Percentiles rank a stretch among this genome's conserved stretches.
phyloP scores from a whole-genome alignment of 2,888 invertebrate genomes.

The Philhelius pedissequus region DNA sequence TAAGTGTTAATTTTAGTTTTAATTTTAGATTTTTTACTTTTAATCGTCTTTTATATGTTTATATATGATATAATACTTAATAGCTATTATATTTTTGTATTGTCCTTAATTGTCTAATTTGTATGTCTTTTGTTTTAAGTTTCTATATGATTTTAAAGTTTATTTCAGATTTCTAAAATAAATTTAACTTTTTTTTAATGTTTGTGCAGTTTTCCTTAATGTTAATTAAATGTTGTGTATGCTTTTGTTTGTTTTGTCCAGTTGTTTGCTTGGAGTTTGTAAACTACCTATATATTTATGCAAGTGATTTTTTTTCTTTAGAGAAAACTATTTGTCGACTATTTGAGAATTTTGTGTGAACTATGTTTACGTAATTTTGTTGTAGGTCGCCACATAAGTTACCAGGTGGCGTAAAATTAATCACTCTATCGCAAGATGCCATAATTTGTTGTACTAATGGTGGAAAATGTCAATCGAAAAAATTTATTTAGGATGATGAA shows the following conservation, averaged over 20 bases:
- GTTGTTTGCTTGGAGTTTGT: not conserved
- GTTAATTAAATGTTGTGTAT: not conserved
- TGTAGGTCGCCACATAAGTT: no score
- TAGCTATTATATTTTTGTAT: not conserved
- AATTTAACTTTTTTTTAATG: constrained; percentile 13
- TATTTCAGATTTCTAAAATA: constrained; percentile 10
- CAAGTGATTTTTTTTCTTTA: no score
- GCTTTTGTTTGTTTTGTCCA: not conserved
- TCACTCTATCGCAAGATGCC: no score
- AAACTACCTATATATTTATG: no score
- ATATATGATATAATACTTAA: not conserved
- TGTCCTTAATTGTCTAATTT: not conserved
- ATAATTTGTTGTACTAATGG: no score
- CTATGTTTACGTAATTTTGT: no score
- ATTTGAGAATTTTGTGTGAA: no score
- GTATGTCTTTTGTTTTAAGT: constrained; percentile 24
- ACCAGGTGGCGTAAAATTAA: no score
- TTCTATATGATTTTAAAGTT: not conserved
- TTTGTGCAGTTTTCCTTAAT: not conserved
- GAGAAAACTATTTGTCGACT: no score
- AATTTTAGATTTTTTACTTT: not conserved
- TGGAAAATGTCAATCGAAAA: no score
- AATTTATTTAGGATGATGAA: no score
- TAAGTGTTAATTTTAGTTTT: not conserved
- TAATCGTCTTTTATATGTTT: not conserved